Percentiles rank a stretch among this genome's conserved stretches.
Evolutionary conservation across 1,140 invertebrate genomes (phyloP).

Genomic region (Araneus ventricosus): DNA sequence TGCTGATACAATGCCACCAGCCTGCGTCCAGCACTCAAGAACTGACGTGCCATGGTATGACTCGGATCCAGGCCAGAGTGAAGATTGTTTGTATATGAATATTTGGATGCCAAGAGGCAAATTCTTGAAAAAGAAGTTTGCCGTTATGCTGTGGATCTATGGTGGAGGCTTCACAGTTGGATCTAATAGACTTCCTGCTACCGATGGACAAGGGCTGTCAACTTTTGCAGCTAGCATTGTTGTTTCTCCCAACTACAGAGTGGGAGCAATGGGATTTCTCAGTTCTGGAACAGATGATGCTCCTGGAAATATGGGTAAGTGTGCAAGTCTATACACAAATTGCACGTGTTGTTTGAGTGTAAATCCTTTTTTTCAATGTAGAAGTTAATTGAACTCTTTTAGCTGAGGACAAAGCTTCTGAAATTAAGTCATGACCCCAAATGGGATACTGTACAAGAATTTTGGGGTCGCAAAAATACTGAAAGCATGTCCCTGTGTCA

Average conservation of each 20-base stretch:
- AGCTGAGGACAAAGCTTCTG: background rate
- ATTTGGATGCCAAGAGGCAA: background rate
- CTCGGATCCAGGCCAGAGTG: conserved; percentile 78
- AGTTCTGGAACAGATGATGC: conserved; percentile 95
- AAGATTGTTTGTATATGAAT: conserved; percentile 88
- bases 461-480: too few relatives aligned
- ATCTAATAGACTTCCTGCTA: conserved; percentile 79
- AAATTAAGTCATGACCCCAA: background rate
- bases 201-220: conserved; percentile 92
- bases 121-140: background rate
- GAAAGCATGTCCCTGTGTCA: too few relatives aligned
- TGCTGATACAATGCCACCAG: conserved; percentile 68
- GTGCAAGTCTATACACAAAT: background rate
- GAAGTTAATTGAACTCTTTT: too few relatives aligned
- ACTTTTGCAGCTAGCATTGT: conserved; percentile 86
- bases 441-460: too few relatives aligned
- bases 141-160: conserved; percentile 77
- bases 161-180: conserved; percentile 77
- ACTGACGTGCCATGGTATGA: conserved; percentile 14
- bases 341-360: background rate
- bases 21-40: background rate
- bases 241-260: conserved; percentile 96
- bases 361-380: background rate
- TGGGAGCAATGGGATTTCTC: conserved; percentile 95
- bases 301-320: conserved; percentile 94